A percentile compares a stretch with the other conserved stretches of the same genome.
These are phyloP conservation scores for Drosophila macrothrix DNA, from an alignment of 2,888 invertebrate species.

Conservation along the genomic window DNA sequence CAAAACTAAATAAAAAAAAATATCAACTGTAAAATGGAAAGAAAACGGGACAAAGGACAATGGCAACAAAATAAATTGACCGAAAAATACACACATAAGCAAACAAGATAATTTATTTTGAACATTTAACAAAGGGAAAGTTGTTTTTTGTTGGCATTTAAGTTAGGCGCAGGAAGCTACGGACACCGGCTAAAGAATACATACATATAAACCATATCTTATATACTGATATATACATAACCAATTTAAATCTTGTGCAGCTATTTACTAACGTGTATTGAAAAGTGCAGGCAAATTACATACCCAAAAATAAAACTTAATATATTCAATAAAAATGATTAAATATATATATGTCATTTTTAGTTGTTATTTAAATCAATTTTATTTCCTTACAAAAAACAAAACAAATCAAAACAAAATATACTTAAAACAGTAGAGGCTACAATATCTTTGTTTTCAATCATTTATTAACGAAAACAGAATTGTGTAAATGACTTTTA, in stretches of 20 bases:
- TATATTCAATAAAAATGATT: neutral
- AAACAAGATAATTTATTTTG: slow-evolving; percentile 23
- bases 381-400: neutral
- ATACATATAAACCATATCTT: slow-evolving; percentile 50
- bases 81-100: slow-evolving; percentile 27
- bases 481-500: neutral
- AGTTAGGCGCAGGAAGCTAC: slow-evolving; percentile 36
- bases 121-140: slow-evolving; percentile 41
- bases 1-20: slow-evolving; percentile 51
- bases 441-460: neutral
- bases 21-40: slow-evolving; percentile 6
- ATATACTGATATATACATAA: slow-evolving; percentile 29
- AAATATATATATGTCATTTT: neutral
- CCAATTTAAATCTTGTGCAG: slow-evolving; percentile 28
- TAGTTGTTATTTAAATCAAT: neutral
- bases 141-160: slow-evolving; percentile 51
- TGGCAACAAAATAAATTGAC: slow-evolving; percentile 25
- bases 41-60: slow-evolving; percentile 30
- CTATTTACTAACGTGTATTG: slow-evolving; percentile 13
- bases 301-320: slow-evolving; percentile 11
- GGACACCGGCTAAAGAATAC: slow-evolving; percentile 59
- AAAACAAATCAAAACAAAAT: neutral
- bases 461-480: neutral
- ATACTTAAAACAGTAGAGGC: neutral
- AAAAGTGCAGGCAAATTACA: slow-evolving; percentile 8